Evolutionary conservation across 1,140 invertebrate species (phyloP).

Genomic region (Monochamus saltuarius): DNA sequence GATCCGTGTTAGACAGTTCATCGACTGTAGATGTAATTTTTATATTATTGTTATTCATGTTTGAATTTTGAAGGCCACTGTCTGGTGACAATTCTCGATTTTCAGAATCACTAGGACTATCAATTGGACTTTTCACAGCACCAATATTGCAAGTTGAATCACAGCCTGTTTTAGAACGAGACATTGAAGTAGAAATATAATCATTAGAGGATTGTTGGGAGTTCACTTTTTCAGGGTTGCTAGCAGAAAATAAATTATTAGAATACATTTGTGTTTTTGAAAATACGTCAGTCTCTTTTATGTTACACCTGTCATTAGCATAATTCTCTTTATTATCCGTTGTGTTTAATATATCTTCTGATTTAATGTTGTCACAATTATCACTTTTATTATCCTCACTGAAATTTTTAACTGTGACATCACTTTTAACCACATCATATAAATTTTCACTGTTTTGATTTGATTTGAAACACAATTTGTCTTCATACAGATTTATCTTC

Average conservation of each 20-base stretch:
- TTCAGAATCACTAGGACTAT: conserved; percentile 30
- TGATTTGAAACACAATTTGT: conserved; percentile 18
- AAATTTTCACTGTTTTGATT: not conserved
- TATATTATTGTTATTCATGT: conserved; percentile 17
- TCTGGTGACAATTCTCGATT: conserved; percentile 22
- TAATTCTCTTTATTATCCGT: conserved; percentile 21
- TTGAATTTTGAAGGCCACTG: conserved; percentile 30
- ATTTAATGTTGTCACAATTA: conserved; percentile 13
- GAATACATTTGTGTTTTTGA: conserved; percentile 18
- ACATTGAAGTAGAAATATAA: conserved; percentile 24
- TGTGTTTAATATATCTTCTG: conserved; percentile 15
- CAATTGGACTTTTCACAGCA: conserved; percentile 27
- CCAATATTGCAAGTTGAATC: conserved; percentile 37
- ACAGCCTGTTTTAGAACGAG: conserved; percentile 32
- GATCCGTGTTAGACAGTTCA: conserved; percentile 14
- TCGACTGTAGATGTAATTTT: conserved; percentile 8
- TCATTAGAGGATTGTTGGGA: conserved; percentile 14
- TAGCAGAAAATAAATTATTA: conserved; percentile 16
- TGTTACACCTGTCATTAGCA: conserved; percentile 12
- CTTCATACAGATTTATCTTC: conserved; percentile 18
- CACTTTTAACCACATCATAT: too few species aligned
- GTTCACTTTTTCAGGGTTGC: conserved; percentile 5
- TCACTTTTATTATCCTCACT: conserved; percentile 16
- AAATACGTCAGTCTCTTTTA: conserved; percentile 7
- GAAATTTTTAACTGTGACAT: not conserved